Conservation (phyloP, 2,888 invertebrate genomes). For the Eurytoma adleriae region DNA sequence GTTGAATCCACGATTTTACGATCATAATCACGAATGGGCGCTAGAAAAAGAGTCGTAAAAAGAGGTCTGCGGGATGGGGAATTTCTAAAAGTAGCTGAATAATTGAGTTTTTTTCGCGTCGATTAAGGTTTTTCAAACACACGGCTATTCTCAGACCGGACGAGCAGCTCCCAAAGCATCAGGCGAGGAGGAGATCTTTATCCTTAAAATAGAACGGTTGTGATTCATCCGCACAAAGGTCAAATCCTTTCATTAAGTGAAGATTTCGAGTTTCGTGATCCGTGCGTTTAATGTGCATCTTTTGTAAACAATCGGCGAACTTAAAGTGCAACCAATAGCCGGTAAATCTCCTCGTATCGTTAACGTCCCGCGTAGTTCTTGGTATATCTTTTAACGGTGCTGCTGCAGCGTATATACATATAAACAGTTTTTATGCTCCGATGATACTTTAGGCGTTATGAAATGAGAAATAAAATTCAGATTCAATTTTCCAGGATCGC, state of each 20-base stretch:
- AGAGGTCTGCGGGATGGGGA: neutral
- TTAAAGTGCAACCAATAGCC: slow-evolving; percentile 13
- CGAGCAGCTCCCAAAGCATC: neutral
- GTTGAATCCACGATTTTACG: slow-evolving; percentile 46
- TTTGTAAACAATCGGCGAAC: slow-evolving; percentile 26
- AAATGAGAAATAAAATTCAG: slow-evolving; percentile 32
- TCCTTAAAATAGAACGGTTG: slow-evolving; percentile 6
- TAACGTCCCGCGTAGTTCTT: slow-evolving; percentile 20
- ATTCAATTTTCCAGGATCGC: neutral
- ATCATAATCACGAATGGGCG: slow-evolving; percentile 6
- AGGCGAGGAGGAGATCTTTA: neutral
- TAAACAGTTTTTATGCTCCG: slow-evolving; percentile 3
- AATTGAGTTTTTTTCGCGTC: neutral
- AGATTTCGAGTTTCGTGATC: slow-evolving; percentile 15
- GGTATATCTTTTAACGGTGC: slow-evolving; percentile 13
- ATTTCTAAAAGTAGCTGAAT: neutral
- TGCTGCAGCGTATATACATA: neutral
- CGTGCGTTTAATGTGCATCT: slow-evolving; percentile 3
- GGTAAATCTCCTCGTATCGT: slow-evolving; percentile 22
- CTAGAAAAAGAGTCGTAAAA: slow-evolving; percentile 7
- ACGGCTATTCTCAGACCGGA: slow-evolving; percentile 23
- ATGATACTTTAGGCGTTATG: slow-evolving; percentile 29
- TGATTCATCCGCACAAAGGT: neutral
- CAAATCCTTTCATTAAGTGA: neutral
- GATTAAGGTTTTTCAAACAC: slow-evolving; percentile 1